Conservation (phyloP, 2,888 invertebrate genomes). For the Sicus ferrugineus region DNA sequence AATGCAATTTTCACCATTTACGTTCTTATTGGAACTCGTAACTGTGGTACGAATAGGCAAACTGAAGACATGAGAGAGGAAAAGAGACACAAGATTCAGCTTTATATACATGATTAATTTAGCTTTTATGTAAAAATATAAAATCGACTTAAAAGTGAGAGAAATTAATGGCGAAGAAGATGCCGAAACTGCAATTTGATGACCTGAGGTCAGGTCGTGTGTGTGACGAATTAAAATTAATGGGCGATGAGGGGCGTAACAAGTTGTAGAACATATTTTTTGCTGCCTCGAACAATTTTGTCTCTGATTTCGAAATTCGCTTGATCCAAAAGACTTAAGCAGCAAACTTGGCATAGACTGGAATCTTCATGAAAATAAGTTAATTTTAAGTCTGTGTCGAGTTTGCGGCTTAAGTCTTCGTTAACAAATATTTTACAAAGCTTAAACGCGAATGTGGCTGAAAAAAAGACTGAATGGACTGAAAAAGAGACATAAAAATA, state of each 20-base stretch:
- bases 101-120: conserved; percentile 9
- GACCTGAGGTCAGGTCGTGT: not conserved
- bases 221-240: no score
- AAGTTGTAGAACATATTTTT: no score
- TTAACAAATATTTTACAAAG: no score
- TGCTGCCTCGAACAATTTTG: not conserved
- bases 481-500: no score
- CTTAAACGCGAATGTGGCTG: no score
- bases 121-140: not conserved
- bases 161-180: not conserved
- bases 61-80: no score
- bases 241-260: no score
- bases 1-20: conserved; percentile 7
- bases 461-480: no score
- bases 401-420: no score
- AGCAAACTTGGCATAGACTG: not conserved
- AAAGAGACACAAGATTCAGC: not conserved
- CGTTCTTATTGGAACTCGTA: not conserved
- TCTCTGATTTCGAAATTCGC: not conserved
- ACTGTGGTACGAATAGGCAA: not conserved
- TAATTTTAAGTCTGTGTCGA: no score
- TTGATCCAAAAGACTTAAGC: not conserved
- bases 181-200: not conserved
- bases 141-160: not conserved
- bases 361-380: no score